Evolutionary conservation across 1,140 invertebrate genomes (phyloP), one percentile per base, ranked within the genome.

Genomic region (Drosophila nikananu): DNA sequence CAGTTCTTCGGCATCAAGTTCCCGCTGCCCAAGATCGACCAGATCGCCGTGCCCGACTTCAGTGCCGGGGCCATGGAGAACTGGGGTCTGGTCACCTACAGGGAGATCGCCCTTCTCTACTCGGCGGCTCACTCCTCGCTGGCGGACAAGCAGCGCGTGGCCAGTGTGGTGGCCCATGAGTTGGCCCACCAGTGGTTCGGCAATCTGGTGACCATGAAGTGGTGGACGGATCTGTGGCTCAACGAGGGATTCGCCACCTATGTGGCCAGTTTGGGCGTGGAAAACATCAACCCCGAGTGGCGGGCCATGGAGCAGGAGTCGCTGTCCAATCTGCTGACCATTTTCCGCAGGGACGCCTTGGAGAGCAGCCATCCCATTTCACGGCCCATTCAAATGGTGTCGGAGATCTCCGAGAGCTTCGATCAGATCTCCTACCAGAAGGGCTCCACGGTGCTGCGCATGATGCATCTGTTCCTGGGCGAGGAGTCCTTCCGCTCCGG

Each of bases 401-500:
- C 95, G 80, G 96, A 98, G 93, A 98, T 99, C 23, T 95, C 95
- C 2, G 96, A 98, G 93, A 97, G 98, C 42, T 98, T 98, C 93
- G 98, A 99, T 91, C 94, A 94, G 17, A 98, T 98, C 81, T 98
- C 97, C 0, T 99, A 98, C 92, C 95, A 94, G 62, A 99, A 99
- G 94, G 97, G 97, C 52, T 95, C 95, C 17, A 95, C 94, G 9
- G 94, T 99, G 15, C 95, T 99, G 51, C 94, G 97, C 12, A 99
- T 98, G 98, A 97, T 98, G 96, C 95, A 96, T 65, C 94, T 96
- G 89, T 98, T 98, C 93, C 93, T 99, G 5, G 96, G 97, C 1
- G 95, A 97, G 46, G 94, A 95, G 5, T 95, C 95, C 5, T 97
- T 96, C 92, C 94, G 95, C 21, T 91, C 94, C 13, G 97, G 97